Evolutionary conservation across 2,888 invertebrate species (phyloP).

Genomic region (Xestia xanthographa): DNA sequence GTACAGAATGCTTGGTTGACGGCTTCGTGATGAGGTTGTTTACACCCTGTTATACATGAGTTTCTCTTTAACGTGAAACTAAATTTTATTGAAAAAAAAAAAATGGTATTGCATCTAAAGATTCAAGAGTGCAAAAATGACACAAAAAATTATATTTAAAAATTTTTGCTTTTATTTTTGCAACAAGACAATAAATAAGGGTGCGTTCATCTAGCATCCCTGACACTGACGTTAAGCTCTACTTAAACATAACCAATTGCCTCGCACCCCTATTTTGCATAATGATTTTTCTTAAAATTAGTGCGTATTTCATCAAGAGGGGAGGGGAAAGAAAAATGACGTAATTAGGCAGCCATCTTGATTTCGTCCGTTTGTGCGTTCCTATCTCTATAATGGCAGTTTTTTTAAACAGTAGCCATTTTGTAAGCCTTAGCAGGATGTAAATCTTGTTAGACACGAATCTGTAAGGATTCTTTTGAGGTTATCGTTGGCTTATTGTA

Average conservation of each 20-base stretch:
- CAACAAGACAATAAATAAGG: slow-evolving; percentile 27
- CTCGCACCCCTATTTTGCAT: slow-evolving; percentile 60
- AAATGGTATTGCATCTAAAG: neutral
- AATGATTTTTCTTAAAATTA: slow-evolving; percentile 69
- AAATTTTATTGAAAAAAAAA: neutral
- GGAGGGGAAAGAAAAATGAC: slow-evolving; percentile 67
- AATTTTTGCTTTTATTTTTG: neutral
- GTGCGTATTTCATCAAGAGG: slow-evolving; percentile 56
- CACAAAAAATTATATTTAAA: neutral
- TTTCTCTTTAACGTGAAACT: too few relatives aligned
- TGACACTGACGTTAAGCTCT: slow-evolving; percentile 32
- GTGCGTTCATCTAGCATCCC: slow-evolving; percentile 19
- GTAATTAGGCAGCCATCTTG: slow-evolving; percentile 72
- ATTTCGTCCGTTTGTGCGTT: slow-evolving; percentile 59
- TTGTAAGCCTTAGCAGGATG: slow-evolving; percentile 44
- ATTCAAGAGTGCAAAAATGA: neutral
- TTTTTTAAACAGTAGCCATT: slow-evolving; percentile 57
- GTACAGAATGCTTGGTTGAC: too few relatives aligned
- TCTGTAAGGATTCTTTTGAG: slow-evolving; percentile 38
- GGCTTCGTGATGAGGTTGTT: too few relatives aligned
- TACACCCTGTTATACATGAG: too few relatives aligned
- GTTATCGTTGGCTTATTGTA: slow-evolving; percentile 47
- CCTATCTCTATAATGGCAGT: slow-evolving; percentile 55
- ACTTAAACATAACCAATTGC: slow-evolving; percentile 60
- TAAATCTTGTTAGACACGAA: slow-evolving; percentile 50